phyloP scores from a whole-genome alignment of 2,888 invertebrate species.

The Caenorhabditis afra region DNA sequence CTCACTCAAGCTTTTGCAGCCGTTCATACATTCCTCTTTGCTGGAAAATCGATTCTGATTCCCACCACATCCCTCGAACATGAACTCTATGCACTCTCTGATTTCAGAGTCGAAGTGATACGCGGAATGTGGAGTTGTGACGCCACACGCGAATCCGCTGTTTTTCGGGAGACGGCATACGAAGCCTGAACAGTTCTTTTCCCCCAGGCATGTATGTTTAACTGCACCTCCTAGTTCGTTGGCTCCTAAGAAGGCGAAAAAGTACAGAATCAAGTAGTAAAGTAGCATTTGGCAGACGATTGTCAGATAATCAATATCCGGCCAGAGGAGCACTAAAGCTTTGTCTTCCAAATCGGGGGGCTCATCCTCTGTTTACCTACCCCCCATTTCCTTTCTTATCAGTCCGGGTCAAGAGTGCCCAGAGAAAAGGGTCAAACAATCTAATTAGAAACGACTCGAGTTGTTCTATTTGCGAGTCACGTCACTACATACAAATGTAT shows the following conservation, averaged over 20 bases:
- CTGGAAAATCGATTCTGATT: constrained; percentile 73
- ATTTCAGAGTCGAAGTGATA: constrained; percentile 70
- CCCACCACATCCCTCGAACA: constrained; percentile 75
- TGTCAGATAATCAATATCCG: neutral
- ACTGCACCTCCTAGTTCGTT: constrained; percentile 41
- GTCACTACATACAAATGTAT: neutral
- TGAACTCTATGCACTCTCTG: constrained; percentile 72
- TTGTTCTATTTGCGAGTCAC: neutral
- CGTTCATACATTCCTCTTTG: constrained; percentile 69
- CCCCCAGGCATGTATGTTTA: too few species aligned
- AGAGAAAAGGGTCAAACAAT: constrained; percentile 12
- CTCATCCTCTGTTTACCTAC: constrained; percentile 30
- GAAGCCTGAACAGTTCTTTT: constrained; percentile 48
- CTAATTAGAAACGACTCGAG: neutral
- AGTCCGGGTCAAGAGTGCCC: constrained; percentile 15
- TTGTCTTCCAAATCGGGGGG: constrained; percentile 8
- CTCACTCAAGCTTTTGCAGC: constrained; percentile 70
- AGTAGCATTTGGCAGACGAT: neutral
- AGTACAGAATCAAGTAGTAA: neutral
- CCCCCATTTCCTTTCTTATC: neutral
- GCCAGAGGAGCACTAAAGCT: constrained; percentile 5
- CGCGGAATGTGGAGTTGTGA: constrained; percentile 67
- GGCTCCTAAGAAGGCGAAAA: neutral
- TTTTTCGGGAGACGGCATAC: constrained; percentile 72
- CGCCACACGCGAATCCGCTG: constrained; percentile 68